These are phyloP conservation scores for Allygus modestus DNA, from an alignment of 2,888 invertebrate genomes.

Conservation along the genomic window DNA sequence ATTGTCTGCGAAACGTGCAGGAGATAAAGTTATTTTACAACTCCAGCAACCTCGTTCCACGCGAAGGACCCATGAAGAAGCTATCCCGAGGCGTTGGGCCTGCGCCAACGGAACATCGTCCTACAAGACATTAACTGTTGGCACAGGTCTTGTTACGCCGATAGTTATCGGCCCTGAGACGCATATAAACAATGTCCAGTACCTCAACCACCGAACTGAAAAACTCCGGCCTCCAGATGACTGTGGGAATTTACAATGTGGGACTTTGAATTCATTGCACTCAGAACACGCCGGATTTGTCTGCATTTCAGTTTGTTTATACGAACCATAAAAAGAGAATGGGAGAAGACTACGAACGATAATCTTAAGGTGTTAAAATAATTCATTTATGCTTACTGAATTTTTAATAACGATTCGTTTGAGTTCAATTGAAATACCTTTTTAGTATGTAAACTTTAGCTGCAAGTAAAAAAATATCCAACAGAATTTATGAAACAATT, in stretches of 20 bases:
- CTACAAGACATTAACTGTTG: constrained; percentile 24
- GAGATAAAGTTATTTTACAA: neutral
- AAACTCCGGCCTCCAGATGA: too few relatives aligned
- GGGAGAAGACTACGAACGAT: too few relatives aligned
- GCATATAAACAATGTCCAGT: constrained; percentile 27
- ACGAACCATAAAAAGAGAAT: neutral
- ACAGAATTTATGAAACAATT: too few relatives aligned
- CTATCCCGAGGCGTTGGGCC: constrained; percentile 1
- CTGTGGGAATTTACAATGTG: constrained; percentile 8
- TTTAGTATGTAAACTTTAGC: too few relatives aligned
- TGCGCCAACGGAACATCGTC: constrained; percentile 11
- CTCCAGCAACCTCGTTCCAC: neutral
- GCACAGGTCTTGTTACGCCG: constrained; percentile 17
- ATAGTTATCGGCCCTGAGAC: constrained; percentile 28
- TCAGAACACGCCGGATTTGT: neutral
- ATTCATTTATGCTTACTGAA: too few relatives aligned
- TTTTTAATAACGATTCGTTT: too few relatives aligned
- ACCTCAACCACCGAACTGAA: neutral
- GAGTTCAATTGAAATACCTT: too few relatives aligned
- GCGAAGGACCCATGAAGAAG: neutral
- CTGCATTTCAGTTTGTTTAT: neutral
- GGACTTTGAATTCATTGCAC: neutral
- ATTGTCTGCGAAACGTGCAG: neutral
- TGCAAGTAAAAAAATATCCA: too few relatives aligned
- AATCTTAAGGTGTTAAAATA: too few relatives aligned